Evolutionary conservation across 2,113 vertebrate species (phyloP), one percentile per base, ranked within the genome.

Genomic region (Pomatostomus ruficeps): DNA sequence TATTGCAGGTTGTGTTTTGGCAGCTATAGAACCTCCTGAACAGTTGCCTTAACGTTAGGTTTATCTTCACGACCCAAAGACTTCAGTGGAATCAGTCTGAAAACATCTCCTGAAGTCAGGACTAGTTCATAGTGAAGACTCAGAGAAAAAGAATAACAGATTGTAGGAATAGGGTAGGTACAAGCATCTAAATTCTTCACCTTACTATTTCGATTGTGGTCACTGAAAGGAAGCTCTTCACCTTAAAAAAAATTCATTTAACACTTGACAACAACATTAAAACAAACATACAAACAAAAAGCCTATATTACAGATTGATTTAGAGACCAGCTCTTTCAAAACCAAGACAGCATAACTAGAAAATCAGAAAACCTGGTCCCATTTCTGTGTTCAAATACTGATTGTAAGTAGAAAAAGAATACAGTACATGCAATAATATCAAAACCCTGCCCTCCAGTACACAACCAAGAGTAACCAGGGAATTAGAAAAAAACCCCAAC

Each of bases 281-380:
- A 78, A 55, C 33, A 58, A 51, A 63, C 38, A 61, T 35, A 52
- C 23, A 48, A 74, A 42, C 38, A 79, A 58, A 57, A 68, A 73
- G 35, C 19, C 24, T 3, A 57, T 23, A 49, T 57, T 55, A 67
- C 16, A 89, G 48, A 80, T 5, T 28, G 63, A 75, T 78, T 91
- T 89, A 92, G 96, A 96, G 96, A 89, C 95, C 82, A 85, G 95
- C 92, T 97, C 95, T 70, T 93, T 77, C 59, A 70, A 93, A 68
- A 74, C 12, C 58, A 72, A 79, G 43, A 80, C 48, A 85, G 31
- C 3, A 4, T 38, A 29, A 63, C 36, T 23, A 55, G 67, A 88
- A 78, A 72, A 86, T n/a, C 31, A 76, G 67, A 91, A 95, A 91
- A 94, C 43, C 86, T 89, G 59, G 89, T 49, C 88, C 87, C 77